Conservation (phyloP, 2,888 invertebrate genomes). For the Lymantria dispar region DNA sequence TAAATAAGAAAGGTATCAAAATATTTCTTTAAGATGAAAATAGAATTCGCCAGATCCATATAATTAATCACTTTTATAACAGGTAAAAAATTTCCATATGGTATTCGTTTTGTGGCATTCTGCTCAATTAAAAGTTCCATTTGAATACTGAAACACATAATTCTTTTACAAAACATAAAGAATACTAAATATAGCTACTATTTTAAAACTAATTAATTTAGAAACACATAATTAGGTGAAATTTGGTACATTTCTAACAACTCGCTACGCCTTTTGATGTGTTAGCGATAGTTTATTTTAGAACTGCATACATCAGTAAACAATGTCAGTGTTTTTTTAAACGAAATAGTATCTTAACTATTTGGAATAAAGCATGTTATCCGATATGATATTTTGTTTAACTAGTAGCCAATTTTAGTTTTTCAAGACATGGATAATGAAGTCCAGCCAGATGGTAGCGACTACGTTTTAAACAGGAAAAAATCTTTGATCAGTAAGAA, state of each 20-base stretch:
- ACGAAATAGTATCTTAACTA: background rate
- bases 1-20: no score
- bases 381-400: no score
- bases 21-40: no score
- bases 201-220: constrained; percentile 22
- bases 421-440: no score
- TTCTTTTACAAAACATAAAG: background rate
- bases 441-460: no score
- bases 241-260: constrained; percentile 21
- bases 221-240: constrained; percentile 20
- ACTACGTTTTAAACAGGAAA: no score
- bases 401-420: no score
- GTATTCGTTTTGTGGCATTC: background rate
- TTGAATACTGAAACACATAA: background rate
- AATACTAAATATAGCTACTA: constrained; percentile 5
- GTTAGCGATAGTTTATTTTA: constrained; percentile 12
- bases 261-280: constrained; percentile 18
- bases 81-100: no score
- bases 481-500: no score
- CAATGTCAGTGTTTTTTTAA: background rate
- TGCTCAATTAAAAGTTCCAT: background rate
- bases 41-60: no score
- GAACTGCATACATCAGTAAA: background rate
- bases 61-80: no score
- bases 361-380: no score